Conservation (phyloP, 2,113 vertebrate species). For the Archilochus colubris region DNA sequence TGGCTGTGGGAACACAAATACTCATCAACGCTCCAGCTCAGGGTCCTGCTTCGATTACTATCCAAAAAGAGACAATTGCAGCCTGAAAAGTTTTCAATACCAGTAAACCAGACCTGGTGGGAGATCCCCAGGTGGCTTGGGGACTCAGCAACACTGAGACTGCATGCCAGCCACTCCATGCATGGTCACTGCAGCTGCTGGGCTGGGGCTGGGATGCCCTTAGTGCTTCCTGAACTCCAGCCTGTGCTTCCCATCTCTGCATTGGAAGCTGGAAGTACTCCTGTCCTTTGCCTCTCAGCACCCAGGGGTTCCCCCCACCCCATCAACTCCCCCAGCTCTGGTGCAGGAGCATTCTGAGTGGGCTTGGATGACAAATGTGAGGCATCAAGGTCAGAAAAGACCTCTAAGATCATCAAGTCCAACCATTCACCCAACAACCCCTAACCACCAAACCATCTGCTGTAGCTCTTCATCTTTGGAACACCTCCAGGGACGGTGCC, state of each 20-base stretch:
- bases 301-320: rapidly evolving
- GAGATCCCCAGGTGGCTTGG: background rate
- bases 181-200: background rate
- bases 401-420: too few relatives aligned
- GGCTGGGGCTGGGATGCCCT: background rate
- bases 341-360: background rate
- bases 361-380: background rate
- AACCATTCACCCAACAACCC: too few relatives aligned
- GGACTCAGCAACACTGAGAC: background rate
- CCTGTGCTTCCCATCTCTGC: background rate
- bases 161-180: background rate
- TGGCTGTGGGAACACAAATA: conserved; percentile 39
- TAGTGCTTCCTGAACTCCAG: background rate
- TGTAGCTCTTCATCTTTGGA: too few relatives aligned
- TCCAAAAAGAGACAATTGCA: background rate
- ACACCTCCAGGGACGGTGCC: too few relatives aligned
- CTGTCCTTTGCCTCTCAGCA: background rate
- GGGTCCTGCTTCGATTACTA: background rate
- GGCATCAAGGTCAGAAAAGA: rapidly evolving
- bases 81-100: background rate
- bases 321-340: background rate
- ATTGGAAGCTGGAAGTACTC: rapidly evolving
- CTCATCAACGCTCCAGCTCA: background rate
- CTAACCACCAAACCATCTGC: too few relatives aligned
- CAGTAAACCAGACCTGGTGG: background rate